These are phyloP conservation scores for Seira ritae DNA, from an alignment of 2,888 invertebrate genomes.

Conservation along the genomic window DNA sequence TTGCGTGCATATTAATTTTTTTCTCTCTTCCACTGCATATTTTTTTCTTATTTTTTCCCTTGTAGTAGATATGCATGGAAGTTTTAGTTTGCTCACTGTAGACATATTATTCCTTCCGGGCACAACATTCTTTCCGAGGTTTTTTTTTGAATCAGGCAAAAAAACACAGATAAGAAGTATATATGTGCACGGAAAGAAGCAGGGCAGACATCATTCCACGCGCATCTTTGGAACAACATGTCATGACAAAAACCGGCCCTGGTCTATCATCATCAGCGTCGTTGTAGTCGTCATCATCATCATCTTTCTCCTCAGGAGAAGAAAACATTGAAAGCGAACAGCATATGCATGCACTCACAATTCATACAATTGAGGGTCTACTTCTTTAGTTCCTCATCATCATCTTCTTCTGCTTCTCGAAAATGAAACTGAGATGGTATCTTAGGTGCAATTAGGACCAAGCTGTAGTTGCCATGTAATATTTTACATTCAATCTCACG, in stretches of 20 bases:
- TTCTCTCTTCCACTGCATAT: too few relatives aligned
- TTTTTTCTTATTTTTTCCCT: background rate
- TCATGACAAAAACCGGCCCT: constrained; percentile 1
- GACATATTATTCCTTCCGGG: constrained; percentile 60
- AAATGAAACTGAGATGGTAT: constrained; percentile 26
- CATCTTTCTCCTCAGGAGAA: background rate
- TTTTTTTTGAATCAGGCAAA: constrained; percentile 28
- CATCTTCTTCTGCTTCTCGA: background rate
- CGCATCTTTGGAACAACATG: constrained; percentile 20
- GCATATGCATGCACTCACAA: background rate
- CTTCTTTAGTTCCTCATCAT: too few relatives aligned
- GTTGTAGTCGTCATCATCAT: constrained; percentile 9
- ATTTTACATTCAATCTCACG: constrained; percentile 28
- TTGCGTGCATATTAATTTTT: background rate
- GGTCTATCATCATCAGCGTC: background rate
- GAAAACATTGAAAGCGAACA: background rate
- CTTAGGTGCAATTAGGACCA: constrained; percentile 40
- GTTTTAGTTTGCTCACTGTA: background rate
- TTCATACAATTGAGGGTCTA: too few relatives aligned
- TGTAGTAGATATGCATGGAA: background rate
- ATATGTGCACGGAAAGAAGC: too few relatives aligned
- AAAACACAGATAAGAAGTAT: background rate
- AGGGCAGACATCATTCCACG: constrained; percentile 14
- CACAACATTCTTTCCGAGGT: constrained; percentile 42
- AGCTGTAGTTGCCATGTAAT: constrained; percentile 33